Base-by-base conservation (phyloP, 1,140 invertebrate species). In the Macrosteles quadrilineatus region DNA sequence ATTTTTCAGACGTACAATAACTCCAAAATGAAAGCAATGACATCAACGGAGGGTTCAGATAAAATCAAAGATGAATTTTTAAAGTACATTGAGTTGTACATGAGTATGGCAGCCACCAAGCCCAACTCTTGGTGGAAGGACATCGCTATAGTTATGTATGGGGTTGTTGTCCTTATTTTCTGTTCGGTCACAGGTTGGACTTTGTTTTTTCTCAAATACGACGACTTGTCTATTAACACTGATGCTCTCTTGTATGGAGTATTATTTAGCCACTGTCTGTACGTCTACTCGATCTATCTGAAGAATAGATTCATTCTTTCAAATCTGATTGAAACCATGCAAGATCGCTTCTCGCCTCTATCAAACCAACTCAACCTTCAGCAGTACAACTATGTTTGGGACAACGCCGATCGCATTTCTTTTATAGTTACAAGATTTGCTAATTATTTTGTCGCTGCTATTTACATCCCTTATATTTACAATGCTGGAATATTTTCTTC, bases 191-290 rank as follows among this genome's bases (percentile, higher is more conserved):
- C 11, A 14, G 47, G 47, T 19, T 53, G 47, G 47, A 14, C 11
- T 21, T 14, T 59, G 55, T 59, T 59, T 25, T 59, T 27, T 25
- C 25, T 27, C 21, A 59, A 59, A 6, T 59, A 59, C 55, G 23
- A 59, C 23, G 25, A 59, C n/a, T n/a, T 59, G 2, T 59, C 55
- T 27, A 6, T 27, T 4, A 59, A 59, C 55, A 59, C 55, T 27
- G 55, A 59, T n/a, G 21, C 21, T 12, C 23, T 59, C 4, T n/a
- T 59, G 23, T 23, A 59, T n/a, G 55, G 21, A 25, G 25, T 27
- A 2, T 29, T 59, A 23, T 12, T 25, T 25, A 25, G 2, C 9
- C 55, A 59, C 55, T 21, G 4, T 27, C 55, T 59, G 14, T 59
- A 27, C 25, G 23, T 27, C 25, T 59, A 59, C 55, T 2, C 11